A percentile compares a stretch with the other conserved stretches of the same genome.
phyloP scores from a whole-genome alignment of 2,888 invertebrate genomes.

The Pollenia labialis region DNA sequence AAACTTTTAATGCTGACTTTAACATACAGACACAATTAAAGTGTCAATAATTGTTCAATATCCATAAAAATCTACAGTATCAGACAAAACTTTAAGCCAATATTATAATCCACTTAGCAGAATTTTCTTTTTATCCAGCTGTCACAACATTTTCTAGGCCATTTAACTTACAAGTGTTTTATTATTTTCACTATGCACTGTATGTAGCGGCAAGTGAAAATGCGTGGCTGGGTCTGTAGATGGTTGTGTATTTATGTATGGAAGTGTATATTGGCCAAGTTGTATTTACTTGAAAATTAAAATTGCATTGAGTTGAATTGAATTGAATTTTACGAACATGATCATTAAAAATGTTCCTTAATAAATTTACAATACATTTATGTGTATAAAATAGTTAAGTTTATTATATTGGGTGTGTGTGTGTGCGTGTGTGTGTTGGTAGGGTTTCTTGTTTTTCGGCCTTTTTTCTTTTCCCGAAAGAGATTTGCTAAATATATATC shows the following conservation, averaged over 20 bases:
- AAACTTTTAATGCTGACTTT: constrained; percentile 1
- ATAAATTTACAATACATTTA: constrained; percentile 5
- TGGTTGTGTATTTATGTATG: not conserved
- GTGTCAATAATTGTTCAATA: constrained; percentile 19
- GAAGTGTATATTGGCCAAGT: constrained; percentile 2
- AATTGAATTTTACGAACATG: constrained; percentile 3
- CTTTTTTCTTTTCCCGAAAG: no score
- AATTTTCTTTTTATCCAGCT: not conserved
- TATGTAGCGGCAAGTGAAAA: not conserved
- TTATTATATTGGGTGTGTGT: not conserved
- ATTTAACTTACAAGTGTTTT: not conserved
- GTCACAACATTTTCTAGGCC: not conserved
- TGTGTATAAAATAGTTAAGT: constrained; percentile 3
- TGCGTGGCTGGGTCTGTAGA: not conserved
- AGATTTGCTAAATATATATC: no score
- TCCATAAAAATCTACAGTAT: not conserved
- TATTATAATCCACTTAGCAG: not conserved
- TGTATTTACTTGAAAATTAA: constrained; percentile 20
- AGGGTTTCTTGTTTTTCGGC: not conserved
- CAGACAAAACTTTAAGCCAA: not conserved
- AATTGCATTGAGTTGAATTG: constrained; percentile 32
- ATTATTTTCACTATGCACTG: constrained; percentile 18
- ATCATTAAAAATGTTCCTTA: constrained; percentile 29
- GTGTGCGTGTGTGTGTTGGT: not conserved
- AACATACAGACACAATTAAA: constrained; percentile 18